phyloP scores from a whole-genome alignment of 2,888 invertebrate genomes.

The Prosopocoilus inquinatus region DNA sequence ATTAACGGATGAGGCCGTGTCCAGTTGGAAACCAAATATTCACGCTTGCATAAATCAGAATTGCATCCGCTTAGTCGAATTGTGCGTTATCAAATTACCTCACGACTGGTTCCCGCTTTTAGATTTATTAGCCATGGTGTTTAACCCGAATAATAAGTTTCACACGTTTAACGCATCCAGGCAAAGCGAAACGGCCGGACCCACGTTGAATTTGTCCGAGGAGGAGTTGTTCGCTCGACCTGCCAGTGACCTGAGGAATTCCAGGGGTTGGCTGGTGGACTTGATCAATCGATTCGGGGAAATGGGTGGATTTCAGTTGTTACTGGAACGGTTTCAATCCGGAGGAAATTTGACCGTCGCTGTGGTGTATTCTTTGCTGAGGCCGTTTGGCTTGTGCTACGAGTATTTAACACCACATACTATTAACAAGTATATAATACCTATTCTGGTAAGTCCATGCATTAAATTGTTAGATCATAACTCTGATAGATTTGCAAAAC shows the following conservation, averaged over 20 bases:
- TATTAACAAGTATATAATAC: conserved; percentile 89
- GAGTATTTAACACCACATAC: conserved; percentile 88
- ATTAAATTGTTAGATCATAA: no score
- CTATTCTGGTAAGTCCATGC: conserved; percentile 71
- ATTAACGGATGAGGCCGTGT: conserved; percentile 95
- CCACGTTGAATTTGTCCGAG: conserved; percentile 62
- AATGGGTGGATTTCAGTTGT: conserved; percentile 83
- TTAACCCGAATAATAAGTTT: conserved; percentile 96
- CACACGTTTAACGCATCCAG: conserved; percentile 81
- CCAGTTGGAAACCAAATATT: conserved; percentile 96
- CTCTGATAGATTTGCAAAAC: no score
- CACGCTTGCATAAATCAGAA: conserved; percentile 93
- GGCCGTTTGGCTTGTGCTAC: conserved; percentile 90
- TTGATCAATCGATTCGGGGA: conserved; percentile 92
- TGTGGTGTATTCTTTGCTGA: conserved; percentile 76
- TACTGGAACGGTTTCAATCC: conserved; percentile 79
- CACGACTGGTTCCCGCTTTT: conserved; percentile 90
- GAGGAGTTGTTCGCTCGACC: conserved; percentile 74
- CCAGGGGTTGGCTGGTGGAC: conserved; percentile 95
- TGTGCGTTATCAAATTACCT: conserved; percentile 87
- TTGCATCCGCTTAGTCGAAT: conserved; percentile 86
- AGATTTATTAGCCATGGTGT: conserved; percentile 87
- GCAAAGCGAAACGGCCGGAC: conserved; percentile 68
- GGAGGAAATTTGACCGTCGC: conserved; percentile 72
- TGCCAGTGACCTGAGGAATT: conserved; percentile 76